Evolutionary conservation across 1,140 invertebrate species (phyloP).

Genomic region (Drosophila pectinifera): DNA sequence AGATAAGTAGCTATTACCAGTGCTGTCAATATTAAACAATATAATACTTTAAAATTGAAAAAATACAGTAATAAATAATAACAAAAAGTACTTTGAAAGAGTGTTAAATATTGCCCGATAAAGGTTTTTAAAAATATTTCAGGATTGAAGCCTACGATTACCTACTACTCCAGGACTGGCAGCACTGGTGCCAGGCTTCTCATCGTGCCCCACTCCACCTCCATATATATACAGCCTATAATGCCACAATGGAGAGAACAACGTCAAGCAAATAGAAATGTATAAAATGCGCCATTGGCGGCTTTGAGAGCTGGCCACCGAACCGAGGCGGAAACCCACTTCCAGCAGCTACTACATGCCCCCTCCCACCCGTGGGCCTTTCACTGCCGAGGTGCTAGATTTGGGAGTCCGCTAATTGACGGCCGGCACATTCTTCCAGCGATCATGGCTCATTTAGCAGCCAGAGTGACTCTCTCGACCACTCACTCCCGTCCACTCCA

Average conservation of each 20-base stretch:
- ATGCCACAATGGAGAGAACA: slow-evolving; percentile 6
- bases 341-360: neutral
- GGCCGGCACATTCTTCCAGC: slow-evolving; percentile 33
- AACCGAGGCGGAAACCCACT: slow-evolving; percentile 15
- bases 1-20: neutral
- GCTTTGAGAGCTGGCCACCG: slow-evolving; percentile 59
- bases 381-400: slow-evolving; percentile 79
- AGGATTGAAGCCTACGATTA: too few species aligned
- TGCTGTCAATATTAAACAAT: neutral
- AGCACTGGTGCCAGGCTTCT: slow-evolving; percentile 1
- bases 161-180: too few species aligned
- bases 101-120: too few species aligned
- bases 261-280: slow-evolving; percentile 46
- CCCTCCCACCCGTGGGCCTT: slow-evolving; percentile 35
- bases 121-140: neutral
- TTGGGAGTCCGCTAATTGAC: slow-evolving; percentile 68
- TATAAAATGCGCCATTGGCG: slow-evolving; percentile 75
- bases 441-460: slow-evolving; percentile 46
- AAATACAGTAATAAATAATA: neutral
- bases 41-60: neutral
- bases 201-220: neutral
- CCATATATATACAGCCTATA: neutral
- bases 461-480: slow-evolving; percentile 11
- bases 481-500: slow-evolving; percentile 8
- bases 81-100: too few species aligned